Evolutionary conservation across 2,797 vertebrate species (phyloP), one percentile per base, ranked within the genome.

Genomic region (Apogon talboti): DNA sequence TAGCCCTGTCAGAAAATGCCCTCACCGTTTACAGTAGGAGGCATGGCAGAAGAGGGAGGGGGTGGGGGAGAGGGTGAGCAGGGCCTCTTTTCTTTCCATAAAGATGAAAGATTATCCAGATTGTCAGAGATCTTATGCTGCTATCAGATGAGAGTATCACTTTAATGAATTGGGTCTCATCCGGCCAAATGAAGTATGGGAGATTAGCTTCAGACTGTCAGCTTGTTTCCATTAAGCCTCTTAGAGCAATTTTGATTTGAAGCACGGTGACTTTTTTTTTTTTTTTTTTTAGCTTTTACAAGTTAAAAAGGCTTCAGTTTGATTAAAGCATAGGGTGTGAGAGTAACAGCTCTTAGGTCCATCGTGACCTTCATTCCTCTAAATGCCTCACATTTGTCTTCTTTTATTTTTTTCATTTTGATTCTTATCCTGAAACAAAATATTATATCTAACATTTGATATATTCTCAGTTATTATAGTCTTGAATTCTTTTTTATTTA

Each of bases 101-200:
- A 84, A 80, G 82, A 86, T 84, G 71, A 84, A 78, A 89, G 86
- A 89, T 90, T 83, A 85, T 79, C 68, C 66, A 75, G 82, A 86
- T 84, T 87, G 83, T 82, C 79, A 78, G 73, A 78, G 76, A 83
- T 85, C 79, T 71, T 74, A 64, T 76, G 72, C 64, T 50, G 44
- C 79, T 66, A 83, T 87, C 79, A 73, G 70, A 83, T 75, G 81
- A 83, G 83, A 69, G 74, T 57, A 81, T 80, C 12, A 16, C 49
- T 79, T 75, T 82, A 86, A 87, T 84, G 74, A 89, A 88, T 79
- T 62, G 61, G 70, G 67, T 76, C 73, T 86, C 74, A 87, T 87
- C 57, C 9, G 33, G 62, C 68, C 66, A 85, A 85, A 85, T 91
- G 66, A 91, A 88, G 87, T 82, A 74, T 86, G 46, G 68, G 74